Conservation (phyloP, 2,888 invertebrate genomes). For the Lochmaea capreae region DNA sequence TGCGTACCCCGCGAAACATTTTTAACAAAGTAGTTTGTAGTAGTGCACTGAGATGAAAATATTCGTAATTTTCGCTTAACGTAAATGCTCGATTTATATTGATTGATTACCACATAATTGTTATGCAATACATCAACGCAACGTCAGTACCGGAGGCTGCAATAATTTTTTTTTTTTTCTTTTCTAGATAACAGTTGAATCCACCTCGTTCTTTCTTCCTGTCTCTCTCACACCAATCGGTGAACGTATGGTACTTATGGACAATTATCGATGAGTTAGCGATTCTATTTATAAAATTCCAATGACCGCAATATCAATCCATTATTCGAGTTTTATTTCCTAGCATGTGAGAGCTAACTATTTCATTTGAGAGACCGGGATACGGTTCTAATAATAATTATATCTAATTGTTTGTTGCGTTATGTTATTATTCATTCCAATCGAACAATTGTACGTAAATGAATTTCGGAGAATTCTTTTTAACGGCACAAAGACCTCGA, state of each 20-base stretch:
- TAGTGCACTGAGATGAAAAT: no score
- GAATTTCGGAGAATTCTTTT: background rate
- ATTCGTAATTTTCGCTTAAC: no score
- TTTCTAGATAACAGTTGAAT: constrained; percentile 7
- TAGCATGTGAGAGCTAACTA: background rate
- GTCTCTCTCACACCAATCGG: background rate
- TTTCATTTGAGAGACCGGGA: background rate
- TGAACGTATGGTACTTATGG: constrained; percentile 14
- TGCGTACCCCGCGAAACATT: no score
- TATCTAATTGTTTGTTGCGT: background rate
- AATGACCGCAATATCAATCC: constrained; percentile 6
- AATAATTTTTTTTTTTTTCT: constrained; percentile 9
- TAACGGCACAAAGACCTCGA: background rate
- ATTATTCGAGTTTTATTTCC: constrained; percentile 5
- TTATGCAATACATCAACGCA: constrained; percentile 7
- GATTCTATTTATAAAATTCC: constrained; percentile 13
- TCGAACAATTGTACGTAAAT: background rate
- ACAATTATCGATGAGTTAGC: constrained; percentile 14
- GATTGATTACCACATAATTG: constrained; percentile 9
- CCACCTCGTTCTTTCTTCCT: background rate
- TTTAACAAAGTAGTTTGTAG: no score
- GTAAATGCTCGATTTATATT: background rate
- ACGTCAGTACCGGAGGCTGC: constrained; percentile 11
- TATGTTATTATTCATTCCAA: background rate
- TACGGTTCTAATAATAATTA: background rate